Percentiles rank a stretch among this genome's conserved stretches.
These are phyloP conservation scores for Parazoanthus atlanticus DNA, from an alignment of 92 coral and sea anemone species.

Conservation along the genomic window DNA sequence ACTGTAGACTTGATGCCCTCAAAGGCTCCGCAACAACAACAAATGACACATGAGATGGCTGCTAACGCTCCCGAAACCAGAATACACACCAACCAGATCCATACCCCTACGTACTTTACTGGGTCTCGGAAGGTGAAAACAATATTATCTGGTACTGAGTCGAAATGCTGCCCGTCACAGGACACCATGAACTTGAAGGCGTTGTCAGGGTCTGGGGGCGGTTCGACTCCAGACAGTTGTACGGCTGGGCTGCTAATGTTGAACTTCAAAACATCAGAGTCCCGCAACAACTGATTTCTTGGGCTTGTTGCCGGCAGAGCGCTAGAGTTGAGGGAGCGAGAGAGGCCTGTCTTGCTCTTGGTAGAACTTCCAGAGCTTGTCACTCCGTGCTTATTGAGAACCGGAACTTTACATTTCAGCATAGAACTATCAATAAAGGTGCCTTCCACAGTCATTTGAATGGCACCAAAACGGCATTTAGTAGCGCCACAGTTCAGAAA, in stretches of 20 bases:
- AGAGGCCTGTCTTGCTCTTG: not conserved
- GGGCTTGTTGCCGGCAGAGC: not conserved
- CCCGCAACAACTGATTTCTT: not conserved
- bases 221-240: not conserved
- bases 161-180: conserved; percentile 42
- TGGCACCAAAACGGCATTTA: conserved; percentile 40
- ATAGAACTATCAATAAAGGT: not conserved
- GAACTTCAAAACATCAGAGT: too few species aligned
- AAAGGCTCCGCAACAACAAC: not conserved
- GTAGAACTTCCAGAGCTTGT: not conserved
- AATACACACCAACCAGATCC: conserved; percentile 21
- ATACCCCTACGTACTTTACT: not conserved
- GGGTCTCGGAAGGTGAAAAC: conserved; percentile 40
- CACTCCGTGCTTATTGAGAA: conserved; percentile 18
- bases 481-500: conserved; percentile 34
- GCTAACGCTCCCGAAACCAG: not conserved
- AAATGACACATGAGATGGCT: not conserved
- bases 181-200: conserved; percentile 20
- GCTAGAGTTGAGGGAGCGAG: not conserved
- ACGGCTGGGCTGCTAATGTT: not conserved
- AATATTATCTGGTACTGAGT: conserved; percentile 31
- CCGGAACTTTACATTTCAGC: conserved; percentile 36
- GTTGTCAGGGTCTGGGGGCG: conserved; percentile 44
- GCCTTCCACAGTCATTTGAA: conserved; percentile 5
- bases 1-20: not conserved